Conservation (phyloP, 2,113 vertebrate species). For the Sorex araneus region DNA sequence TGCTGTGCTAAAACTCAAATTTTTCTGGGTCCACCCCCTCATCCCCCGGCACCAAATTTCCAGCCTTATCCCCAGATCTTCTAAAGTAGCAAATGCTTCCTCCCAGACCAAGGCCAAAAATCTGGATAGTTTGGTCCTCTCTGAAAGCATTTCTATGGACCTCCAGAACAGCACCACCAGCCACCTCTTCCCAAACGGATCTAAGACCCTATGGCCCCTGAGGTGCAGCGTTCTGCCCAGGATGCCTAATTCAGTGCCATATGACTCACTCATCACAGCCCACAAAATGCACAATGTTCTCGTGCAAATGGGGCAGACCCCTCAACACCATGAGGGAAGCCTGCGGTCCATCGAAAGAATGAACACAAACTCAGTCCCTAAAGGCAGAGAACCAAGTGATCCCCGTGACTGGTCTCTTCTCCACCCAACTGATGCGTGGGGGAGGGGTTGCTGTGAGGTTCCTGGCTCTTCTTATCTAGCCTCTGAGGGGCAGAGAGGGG, state of each 20-base stretch:
- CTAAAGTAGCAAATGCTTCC: neutral
- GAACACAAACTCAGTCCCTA: neutral
- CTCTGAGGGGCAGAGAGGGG: conserved; percentile 35
- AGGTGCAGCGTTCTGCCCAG: neutral
- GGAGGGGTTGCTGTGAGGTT: neutral
- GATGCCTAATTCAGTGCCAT: neutral
- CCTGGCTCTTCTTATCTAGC: neutral
- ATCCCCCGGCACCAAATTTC: neutral
- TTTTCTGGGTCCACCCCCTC: neutral
- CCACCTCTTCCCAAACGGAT: neutral
- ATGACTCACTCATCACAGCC: neutral
- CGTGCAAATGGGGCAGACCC: too few species aligned
- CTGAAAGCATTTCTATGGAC: neutral
- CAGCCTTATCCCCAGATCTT: neutral
- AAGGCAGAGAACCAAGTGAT: neutral
- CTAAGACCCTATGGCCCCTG: neutral
- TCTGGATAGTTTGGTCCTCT: neutral
- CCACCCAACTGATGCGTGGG: too few species aligned
- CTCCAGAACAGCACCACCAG: rapidly evolving
- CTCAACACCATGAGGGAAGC: too few species aligned
- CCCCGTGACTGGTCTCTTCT: neutral
- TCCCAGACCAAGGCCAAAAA: neutral
- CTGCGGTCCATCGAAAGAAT: neutral
- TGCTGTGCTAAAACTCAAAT: neutral
- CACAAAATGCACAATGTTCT: neutral